These are phyloP conservation scores for Mayetiola destructor DNA, from an alignment of 2,888 invertebrate genomes.

Conservation along the genomic window DNA sequence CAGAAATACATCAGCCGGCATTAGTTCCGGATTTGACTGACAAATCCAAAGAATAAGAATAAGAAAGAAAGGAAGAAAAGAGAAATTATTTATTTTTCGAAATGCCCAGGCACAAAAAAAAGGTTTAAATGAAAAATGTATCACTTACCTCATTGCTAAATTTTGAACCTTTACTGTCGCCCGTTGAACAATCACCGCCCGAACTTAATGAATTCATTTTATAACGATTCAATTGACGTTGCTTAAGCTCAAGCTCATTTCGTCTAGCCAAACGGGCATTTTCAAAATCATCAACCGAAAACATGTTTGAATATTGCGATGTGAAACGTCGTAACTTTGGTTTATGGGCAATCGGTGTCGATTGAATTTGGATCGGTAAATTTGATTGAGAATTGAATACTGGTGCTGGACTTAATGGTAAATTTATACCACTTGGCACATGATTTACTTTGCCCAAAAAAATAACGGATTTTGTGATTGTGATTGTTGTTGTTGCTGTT, in stretches of 20 bases:
- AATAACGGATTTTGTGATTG: background rate
- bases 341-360: conserved; percentile 30
- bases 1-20: conserved; percentile 32
- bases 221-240: conserved; percentile 29
- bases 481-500: background rate
- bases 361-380: conserved; percentile 25
- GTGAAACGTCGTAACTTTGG: conserved; percentile 34
- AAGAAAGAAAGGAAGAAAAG: too few species aligned
- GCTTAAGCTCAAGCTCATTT: conserved; percentile 34
- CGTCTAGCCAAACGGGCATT: conserved; percentile 34
- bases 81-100: too few species aligned
- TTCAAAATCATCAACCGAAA: conserved; percentile 36
- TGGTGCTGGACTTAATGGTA: conserved; percentile 20
- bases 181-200: conserved; percentile 32
- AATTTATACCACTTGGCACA: background rate
- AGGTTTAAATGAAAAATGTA: background rate
- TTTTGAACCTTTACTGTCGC: conserved; percentile 34
- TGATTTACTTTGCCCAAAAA: too few species aligned
- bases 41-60: conserved; percentile 17
- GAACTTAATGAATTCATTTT: conserved; percentile 30
- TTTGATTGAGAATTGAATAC: conserved; percentile 25
- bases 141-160: conserved; percentile 32
- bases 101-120: background rate
- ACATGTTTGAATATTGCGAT: conserved; percentile 36
- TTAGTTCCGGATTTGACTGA: conserved; percentile 29